Base-by-base conservation (phyloP, 2,797 vertebrate species). In the Streptopelia turtur region DNA sequence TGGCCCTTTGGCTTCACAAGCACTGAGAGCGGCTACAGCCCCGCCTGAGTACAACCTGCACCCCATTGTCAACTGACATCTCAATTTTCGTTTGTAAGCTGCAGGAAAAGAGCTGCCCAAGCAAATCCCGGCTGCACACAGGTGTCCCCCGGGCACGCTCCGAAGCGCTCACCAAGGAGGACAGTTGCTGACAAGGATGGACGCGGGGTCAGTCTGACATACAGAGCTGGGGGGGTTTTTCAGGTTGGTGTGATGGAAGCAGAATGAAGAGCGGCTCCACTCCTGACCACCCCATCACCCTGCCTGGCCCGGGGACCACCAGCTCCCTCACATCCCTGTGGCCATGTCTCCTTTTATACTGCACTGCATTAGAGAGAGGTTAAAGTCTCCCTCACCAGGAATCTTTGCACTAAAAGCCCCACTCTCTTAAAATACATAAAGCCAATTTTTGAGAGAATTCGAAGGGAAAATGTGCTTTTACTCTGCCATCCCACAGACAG, bases 41-140 rank as follows among this genome's bases (percentile, higher is more conserved):
- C 30, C 17, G 28, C 37, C 25, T 6, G 27, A 68, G 22, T 28
- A 15, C 66, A 60, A 45, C 57, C 75, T 13, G 39, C 17, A 53
- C 21, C 66, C 20, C 1, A 0, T 9, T 28, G n/a, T 55, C 68
- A 60, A 20, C 3, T 9, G 22, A 75, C 56, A 60, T 56, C 28
- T 55, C 68, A 28, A 10, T 17, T 30, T 28, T 76, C 50, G 22
- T 28, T 74, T 37, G 69, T 25, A 45, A 78, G 41, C 43, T 16
- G 27, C n/a, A 60, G 41, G 45, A 59, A 78, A 93, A 65, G 6
- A 21, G 56, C 70, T 45, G 21, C 39, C 31, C 22, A 15, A 65
- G 88, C 76, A 74, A 39, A 60, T 11, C 45, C 25, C 0, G 0
- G 41, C 52, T 4, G 1, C 5, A 5, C 1, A 3, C n/a, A 13